A percentile compares a stretch with the other conserved stretches of the same genome.
Conservation (phyloP, 2,797 vertebrate species). For the Rhinatrema bivittatum region DNA sequence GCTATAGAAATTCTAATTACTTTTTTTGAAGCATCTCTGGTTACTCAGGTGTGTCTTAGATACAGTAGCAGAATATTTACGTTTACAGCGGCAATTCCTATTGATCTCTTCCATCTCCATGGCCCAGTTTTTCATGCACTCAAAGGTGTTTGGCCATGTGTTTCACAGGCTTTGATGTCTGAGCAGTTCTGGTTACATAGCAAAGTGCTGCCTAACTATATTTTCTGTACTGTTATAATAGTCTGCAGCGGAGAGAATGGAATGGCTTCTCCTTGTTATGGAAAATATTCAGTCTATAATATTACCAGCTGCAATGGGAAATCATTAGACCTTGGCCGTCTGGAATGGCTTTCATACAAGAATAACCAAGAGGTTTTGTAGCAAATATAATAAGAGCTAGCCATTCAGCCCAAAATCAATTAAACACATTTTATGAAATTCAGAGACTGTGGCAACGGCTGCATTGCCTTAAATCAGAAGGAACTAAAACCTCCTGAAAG, state of each 20-base stretch:
- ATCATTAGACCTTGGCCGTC: too few relatives aligned
- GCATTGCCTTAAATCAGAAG: not conserved
- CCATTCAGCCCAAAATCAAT: not conserved
- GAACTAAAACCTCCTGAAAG: too few relatives aligned
- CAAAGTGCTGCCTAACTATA: slow-evolving; percentile 9
- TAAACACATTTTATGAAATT: not conserved
- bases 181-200: slow-evolving; percentile 17
- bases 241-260: slow-evolving; percentile 4
- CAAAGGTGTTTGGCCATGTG: slow-evolving; percentile 17
- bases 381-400: not conserved
- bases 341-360: not conserved
- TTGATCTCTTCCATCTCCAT: slow-evolving; percentile 19
- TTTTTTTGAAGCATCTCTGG: slow-evolving; percentile 3
- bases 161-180: slow-evolving; percentile 19
- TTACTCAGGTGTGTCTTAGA: too few relatives aligned
- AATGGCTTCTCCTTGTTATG: slow-evolving; percentile 7
- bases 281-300: not conserved
- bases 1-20: slow-evolving; percentile 6
- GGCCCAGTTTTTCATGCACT: slow-evolving; percentile 17
- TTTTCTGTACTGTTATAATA: slow-evolving; percentile 17
- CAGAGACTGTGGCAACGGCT: accelerated
- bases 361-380: accelerated
- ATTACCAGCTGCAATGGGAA: too few relatives aligned
- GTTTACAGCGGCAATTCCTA: slow-evolving; percentile 6
- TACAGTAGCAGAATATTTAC: not conserved